A percentile compares a stretch with the other conserved stretches of the same genome.
Conservation (phyloP, 2,888 invertebrate species). For the Rosalia funebris region DNA sequence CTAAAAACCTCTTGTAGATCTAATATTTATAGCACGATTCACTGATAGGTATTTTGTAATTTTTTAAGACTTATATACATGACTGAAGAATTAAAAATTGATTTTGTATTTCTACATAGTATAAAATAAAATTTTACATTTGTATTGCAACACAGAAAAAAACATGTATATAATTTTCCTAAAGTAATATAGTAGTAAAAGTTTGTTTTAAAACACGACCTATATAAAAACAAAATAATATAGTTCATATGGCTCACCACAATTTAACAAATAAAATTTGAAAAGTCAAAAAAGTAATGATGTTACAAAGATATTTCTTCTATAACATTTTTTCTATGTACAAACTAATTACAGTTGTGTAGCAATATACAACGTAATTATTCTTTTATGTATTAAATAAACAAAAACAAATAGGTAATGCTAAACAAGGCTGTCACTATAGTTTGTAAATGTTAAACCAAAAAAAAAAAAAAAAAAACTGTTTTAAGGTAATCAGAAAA, state of each 20-base stretch:
- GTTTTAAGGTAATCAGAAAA: conserved; percentile 8
- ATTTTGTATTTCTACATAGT: background rate
- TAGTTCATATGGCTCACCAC: conserved; percentile 40
- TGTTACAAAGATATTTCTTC: conserved; percentile 52
- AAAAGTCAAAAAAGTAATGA: conserved; percentile 58
- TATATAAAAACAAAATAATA: conserved; percentile 23
- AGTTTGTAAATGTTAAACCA: background rate
- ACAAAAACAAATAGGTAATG: no score
- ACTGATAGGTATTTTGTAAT: conserved; percentile 8
- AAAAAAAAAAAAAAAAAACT: background rate
- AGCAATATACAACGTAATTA: conserved; percentile 52
- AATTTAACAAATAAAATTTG: conserved; percentile 58
- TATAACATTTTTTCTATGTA: conserved; percentile 60
- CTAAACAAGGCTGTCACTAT: no score
- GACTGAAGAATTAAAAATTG: background rate
- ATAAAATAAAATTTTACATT: conserved; percentile 8
- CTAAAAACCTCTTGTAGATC: conserved; percentile 14
- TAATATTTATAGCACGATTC: conserved; percentile 6
- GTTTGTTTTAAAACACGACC: conserved; percentile 15
- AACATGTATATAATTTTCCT: background rate
- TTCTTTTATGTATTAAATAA: no score
- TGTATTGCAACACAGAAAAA: conserved; percentile 14
- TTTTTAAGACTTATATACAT: conserved; percentile 17
- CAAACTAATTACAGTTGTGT: conserved; percentile 58
- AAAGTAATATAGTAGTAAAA: conserved; percentile 35